A percentile compares a stretch with the other conserved stretches of the same genome.
These are phyloP conservation scores for Haemorhous mexicanus DNA, from an alignment of 2,113 vertebrate species.

Conservation along the genomic window DNA sequence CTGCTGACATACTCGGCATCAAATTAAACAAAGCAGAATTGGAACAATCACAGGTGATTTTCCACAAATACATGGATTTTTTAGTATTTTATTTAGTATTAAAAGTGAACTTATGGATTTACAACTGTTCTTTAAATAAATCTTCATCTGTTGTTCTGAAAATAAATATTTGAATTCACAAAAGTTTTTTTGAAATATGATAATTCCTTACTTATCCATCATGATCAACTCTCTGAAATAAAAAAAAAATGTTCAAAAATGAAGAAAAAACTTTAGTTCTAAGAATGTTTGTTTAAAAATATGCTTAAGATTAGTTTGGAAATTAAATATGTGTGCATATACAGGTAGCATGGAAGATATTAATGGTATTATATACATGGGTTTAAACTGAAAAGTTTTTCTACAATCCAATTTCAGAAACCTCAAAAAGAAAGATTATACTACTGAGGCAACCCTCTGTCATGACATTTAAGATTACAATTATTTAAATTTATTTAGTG, in stretches of 20 bases:
- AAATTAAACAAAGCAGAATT: slow-evolving; percentile 99
- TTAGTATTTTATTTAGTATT: background rate
- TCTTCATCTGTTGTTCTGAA: background rate
- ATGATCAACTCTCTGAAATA: background rate
- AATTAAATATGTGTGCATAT: background rate
- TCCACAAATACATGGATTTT: slow-evolving; percentile 30
- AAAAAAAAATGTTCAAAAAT: background rate
- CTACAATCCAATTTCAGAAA: background rate
- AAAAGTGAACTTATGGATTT: background rate
- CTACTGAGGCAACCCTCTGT: background rate
- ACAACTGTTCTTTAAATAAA: background rate
- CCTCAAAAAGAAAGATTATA: background rate
- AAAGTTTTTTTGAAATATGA: background rate
- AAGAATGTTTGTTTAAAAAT: background rate
- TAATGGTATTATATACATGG: background rate
- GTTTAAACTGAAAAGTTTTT: background rate
- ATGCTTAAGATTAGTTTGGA: background rate
- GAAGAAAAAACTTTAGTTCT: background rate
- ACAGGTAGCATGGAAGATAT: background rate
- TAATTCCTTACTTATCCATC: background rate
- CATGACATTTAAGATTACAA: background rate
- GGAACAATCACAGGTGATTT: slow-evolving; percentile 96
- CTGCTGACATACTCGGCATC: slow-evolving; percentile 94
- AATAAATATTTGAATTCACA: background rate
- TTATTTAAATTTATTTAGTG: background rate